Conservation (phyloP, 2,113 vertebrate genomes). For the Tragelaphus strepsiceros region DNA sequence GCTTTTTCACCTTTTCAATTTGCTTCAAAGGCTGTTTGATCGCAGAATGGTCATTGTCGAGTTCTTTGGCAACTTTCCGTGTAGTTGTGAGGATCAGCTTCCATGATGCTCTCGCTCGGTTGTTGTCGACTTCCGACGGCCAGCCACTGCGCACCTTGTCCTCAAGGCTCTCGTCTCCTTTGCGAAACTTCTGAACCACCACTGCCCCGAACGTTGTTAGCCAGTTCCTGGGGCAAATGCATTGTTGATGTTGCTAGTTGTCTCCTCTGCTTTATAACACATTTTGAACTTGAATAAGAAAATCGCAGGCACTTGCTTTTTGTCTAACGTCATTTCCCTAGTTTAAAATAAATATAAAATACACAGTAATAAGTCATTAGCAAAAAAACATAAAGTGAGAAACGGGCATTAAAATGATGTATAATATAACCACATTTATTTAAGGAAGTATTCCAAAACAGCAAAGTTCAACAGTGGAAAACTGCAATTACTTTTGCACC, state of each 20-base stretch:
- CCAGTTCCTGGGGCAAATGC: background rate
- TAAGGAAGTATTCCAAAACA: background rate
- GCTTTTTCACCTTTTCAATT: background rate
- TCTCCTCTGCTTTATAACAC: background rate
- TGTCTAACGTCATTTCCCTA: background rate
- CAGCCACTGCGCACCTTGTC: background rate
- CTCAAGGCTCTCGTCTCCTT: background rate
- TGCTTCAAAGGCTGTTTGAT: background rate
- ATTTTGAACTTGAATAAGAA: background rate
- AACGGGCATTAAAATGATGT: background rate
- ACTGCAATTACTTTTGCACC: background rate
- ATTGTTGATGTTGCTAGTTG: background rate
- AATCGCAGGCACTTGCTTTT: background rate
- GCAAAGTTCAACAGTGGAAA: background rate
- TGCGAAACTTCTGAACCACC: background rate
- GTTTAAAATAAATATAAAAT: background rate
- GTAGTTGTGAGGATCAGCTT: background rate
- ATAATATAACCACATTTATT: background rate
- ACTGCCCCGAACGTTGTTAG: background rate
- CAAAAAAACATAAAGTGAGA: background rate
- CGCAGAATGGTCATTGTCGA: background rate
- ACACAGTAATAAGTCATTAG: background rate
- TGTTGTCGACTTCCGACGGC: rapidly evolving
- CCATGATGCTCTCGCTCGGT: background rate
- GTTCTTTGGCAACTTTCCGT: background rate